Percentiles rank a stretch among this genome's conserved stretches.
Evolutionary conservation across 2,113 vertebrate genomes (phyloP).

Genomic region (Spilogale gracilis): DNA sequence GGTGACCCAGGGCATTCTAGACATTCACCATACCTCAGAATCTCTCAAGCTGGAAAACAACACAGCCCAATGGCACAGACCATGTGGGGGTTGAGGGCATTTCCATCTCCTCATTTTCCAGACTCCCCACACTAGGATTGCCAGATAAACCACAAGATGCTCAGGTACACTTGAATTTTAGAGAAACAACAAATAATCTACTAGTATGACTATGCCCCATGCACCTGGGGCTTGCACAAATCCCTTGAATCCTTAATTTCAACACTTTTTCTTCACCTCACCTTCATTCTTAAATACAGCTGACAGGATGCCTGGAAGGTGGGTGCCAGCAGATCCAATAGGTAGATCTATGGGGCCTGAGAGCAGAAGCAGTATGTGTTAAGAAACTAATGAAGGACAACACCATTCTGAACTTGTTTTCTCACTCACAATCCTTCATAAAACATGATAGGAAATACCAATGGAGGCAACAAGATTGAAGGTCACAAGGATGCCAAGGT

Average conservation of each 20-base stretch:
- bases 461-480: not conserved
- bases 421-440: not conserved
- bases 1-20: not conserved
- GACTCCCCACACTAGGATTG: not conserved
- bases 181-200: not conserved
- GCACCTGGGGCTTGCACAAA: not conserved
- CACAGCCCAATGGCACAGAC: not conserved
- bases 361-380: not conserved
- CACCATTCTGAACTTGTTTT: accelerated
- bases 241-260: not conserved
- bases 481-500: not conserved
- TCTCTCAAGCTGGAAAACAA: not conserved
- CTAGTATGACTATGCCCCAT: not conserved
- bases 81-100: accelerated
- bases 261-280: not conserved
- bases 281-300: not conserved
- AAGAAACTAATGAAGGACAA: not conserved
- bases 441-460: not conserved
- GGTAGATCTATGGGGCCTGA: not conserved
- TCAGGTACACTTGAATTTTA: not conserved
- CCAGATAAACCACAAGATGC: not conserved
- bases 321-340: not conserved
- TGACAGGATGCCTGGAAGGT: not conserved
- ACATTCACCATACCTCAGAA: not conserved
- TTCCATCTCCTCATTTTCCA: not conserved